Base-by-base conservation (phyloP, 2,113 vertebrate species). In the Prolemur simus region DNA sequence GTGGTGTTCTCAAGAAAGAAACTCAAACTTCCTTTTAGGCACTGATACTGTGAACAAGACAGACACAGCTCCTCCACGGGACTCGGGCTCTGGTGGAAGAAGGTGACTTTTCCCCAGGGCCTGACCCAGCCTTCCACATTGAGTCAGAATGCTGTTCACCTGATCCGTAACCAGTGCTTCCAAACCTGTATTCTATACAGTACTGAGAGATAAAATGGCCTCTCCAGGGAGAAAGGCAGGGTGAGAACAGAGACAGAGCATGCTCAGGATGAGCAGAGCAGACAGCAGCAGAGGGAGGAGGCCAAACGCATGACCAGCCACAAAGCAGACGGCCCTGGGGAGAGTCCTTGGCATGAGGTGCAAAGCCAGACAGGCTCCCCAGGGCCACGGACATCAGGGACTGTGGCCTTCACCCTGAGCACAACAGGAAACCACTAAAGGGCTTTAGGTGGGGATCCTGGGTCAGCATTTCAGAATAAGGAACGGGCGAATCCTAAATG, bases 1-100 rank as follows among this genome's bases (percentile, higher is more conserved):
- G 0, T 1, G 1, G 9, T 5, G 6, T 56, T n/a, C 23, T 39
- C 60, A 23, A 8, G 12, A 71, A 76, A 91, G 32, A 77, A 42
- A 42, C 13, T 5, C 73, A 23, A 56, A 12, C 29, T 42, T 64
- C 17, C 39, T 54, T 42, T 32, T 69, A 23, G 21, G 54, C 32
- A 29, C 29, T 13, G 3, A 20, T 14, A 42, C 25, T 2, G 3
- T 10, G 12, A 66, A 7, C 2, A 3, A 14, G 18, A 49, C 8
- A 56, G 77, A 94, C 39, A 20, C 1, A 18, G 34, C 9, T 12
- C 15, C 23, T 34, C 27, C 3, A 0, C 1, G 14, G 34, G 54
- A 5, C 66, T 42, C 2, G 25, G 45, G 15, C 49, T 42, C 21
- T 27, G 17, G 49, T 17, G 14, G 66, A 37, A 74, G 73, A 56